A percentile compares a stretch with the other conserved stretches of the same genome.
Evolutionary conservation across 2,888 invertebrate species (phyloP).

Genomic region (Abscondita cerata): DNA sequence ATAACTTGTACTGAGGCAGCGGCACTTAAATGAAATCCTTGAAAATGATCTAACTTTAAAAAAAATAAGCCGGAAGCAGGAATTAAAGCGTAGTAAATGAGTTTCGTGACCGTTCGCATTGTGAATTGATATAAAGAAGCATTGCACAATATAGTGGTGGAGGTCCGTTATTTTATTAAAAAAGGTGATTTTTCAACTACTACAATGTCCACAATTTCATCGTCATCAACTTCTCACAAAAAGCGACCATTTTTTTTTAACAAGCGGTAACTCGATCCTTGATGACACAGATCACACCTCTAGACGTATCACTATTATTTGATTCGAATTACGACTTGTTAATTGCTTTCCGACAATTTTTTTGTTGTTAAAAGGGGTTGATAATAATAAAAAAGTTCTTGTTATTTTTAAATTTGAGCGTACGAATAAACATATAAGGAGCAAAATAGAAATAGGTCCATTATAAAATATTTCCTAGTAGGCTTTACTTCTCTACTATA

Average conservation of each 20-base stretch:
- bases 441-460: conserved; percentile 11
- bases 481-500: conserved; percentile 18
- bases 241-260: conserved; percentile 30
- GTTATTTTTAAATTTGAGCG: conserved; percentile 18
- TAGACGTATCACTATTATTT: conserved; percentile 50
- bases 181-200: conserved; percentile 23
- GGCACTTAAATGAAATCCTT: not conserved
- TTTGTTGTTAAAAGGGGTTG: conserved; percentile 29
- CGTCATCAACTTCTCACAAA: conserved; percentile 36
- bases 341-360: conserved; percentile 28
- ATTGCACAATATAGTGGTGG: conserved; percentile 31
- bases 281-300: conserved; percentile 47
- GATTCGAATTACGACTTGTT: conserved; percentile 48
- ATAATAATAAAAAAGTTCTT: conserved; percentile 21
- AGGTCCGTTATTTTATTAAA: conserved; percentile 28
- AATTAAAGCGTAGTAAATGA: conserved; percentile 28
- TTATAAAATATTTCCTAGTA: conserved; percentile 22
- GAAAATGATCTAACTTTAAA: not conserved
- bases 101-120: conserved; percentile 9
- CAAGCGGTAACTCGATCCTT: conserved; percentile 26
- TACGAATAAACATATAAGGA: conserved; percentile 16
- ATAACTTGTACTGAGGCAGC: no score
- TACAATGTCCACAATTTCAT: conserved; percentile 43
- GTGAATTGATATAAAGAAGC: conserved; percentile 24
- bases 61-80: conserved; percentile 25